Evolutionary conservation across 92 coral and sea anemone genomes (phyloP), one percentile per base, ranked within the genome.

Genomic region (Porites divaricata): DNA sequence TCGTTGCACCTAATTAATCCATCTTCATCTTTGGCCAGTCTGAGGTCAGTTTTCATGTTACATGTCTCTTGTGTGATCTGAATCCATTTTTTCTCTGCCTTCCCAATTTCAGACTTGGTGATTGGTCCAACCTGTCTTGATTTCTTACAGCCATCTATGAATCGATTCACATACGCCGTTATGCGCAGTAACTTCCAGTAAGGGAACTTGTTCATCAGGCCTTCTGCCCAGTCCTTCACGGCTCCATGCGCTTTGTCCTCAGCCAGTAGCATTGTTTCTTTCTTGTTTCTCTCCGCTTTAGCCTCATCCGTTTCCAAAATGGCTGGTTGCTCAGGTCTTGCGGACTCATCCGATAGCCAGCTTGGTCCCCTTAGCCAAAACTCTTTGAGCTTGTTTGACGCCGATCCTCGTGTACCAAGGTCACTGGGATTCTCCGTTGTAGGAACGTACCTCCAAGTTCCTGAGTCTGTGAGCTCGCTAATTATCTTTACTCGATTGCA

Each of bases 391-490:
- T 81, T 85, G 63, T 45, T 69, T n/a, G 95, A 87, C 53, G 75
- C 81, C 22, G 63, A 19, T 49, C 92, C 90, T 63, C 90, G 70
- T 6, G 62, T 85, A 24, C 92, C 89, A 21, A 79, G 59, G 86
- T 88, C 90, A 26, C 90, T 88, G 11, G 88, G 95, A 35, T 88
- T 91, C 74, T 91, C 80, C 1, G 62, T 71, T 54, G 95, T 90
- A 1, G 90, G 90, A 7, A 86, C 85, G 51, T 76, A 62, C 8
- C 57, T 80, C 86, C 93, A 81, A 4, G 53, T 58, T 22, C 15
- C 24, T 50, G 76, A 19, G 1, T 80, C 26, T 67, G 84, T 41
- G 19, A 54, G 87, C 48, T 90, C 88, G 41, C 57, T 75, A 41
- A 87, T 90, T 66, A 56, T 77, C 90, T 83, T 87, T 26, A 83